Conservation (phyloP, 1,140 invertebrate genomes). For the Adoxophyes honmai region DNA sequence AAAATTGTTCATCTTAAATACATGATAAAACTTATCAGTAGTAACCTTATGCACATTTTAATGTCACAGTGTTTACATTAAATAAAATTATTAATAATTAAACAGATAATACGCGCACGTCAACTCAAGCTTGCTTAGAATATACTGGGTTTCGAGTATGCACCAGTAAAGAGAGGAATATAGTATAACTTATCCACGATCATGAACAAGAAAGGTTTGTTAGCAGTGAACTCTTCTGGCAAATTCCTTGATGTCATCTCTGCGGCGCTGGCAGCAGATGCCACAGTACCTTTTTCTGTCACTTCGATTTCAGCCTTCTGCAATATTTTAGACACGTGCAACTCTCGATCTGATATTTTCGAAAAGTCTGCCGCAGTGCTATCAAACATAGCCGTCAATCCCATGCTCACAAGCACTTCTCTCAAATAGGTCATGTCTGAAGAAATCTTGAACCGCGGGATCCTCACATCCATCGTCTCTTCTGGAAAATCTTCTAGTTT, state of each 20-base stretch:
- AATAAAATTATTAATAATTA: too few species aligned
- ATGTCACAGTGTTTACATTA: too few species aligned
- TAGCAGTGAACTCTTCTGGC: constrained; percentile 54
- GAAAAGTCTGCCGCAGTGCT: constrained; percentile 77
- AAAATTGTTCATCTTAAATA: too few species aligned
- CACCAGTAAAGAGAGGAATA: constrained; percentile 72
- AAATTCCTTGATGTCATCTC: constrained; percentile 62
- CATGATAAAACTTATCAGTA: too few species aligned
- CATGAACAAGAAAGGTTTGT: constrained; percentile 76
- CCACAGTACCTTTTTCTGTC: constrained; percentile 84
- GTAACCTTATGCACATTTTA: too few species aligned
- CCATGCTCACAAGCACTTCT: constrained; percentile 78
- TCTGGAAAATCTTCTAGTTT: constrained; percentile 45
- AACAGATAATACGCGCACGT: too few species aligned
- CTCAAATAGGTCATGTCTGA: constrained; percentile 78
- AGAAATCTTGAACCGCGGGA: constrained; percentile 82
- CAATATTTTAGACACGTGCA: constrained; percentile 77
- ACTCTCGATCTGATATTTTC: constrained; percentile 74
- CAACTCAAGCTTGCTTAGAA: too few species aligned
- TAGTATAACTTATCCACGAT: constrained; percentile 67
- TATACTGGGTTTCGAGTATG: constrained; percentile 55
- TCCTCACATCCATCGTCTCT: constrained; percentile 69
- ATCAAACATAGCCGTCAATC: constrained; percentile 81
- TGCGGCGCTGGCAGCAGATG: constrained; percentile 77
- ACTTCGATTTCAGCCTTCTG: constrained; percentile 86